phyloP scores from a whole-genome alignment of 2,888 invertebrate species.

The Drosophila affinis region DNA sequence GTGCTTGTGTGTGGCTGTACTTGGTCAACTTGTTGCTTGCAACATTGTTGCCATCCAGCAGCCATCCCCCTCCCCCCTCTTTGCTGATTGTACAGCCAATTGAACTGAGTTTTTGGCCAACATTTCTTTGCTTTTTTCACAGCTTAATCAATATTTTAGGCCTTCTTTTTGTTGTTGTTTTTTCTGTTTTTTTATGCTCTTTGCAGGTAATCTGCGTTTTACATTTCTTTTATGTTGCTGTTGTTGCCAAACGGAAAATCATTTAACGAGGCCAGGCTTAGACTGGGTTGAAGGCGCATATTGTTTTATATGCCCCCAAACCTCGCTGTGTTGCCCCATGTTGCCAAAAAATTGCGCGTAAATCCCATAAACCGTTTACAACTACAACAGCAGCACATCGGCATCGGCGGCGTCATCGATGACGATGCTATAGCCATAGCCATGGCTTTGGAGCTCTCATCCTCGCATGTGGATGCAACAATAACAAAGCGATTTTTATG shows the following conservation, averaged over 20 bases:
- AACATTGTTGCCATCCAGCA: constrained; percentile 57
- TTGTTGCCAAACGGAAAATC: constrained; percentile 68
- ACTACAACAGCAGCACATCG: constrained; percentile 68
- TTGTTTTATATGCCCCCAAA: constrained; percentile 74
- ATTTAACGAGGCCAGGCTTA: constrained; percentile 78
- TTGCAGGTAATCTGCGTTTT: constrained; percentile 77
- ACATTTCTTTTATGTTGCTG: constrained; percentile 50
- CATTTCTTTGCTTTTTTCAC: constrained; percentile 28
- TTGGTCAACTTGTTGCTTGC: constrained; percentile 54
- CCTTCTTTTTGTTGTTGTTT: constrained; percentile 16
- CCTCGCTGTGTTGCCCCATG: no score
- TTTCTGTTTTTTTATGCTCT: constrained; percentile 61
- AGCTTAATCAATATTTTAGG: constrained; percentile 74
- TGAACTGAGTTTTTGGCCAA: constrained; percentile 45
- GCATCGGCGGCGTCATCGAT: constrained; percentile 63
- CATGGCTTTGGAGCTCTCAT: constrained; percentile 23
- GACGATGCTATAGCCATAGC: constrained; percentile 52
- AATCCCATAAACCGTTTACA: constrained; percentile 81
- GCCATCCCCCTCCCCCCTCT: background rate
- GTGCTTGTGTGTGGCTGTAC: constrained; percentile 63
- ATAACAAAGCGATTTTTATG: constrained; percentile 78
- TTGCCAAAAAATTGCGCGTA: constrained; percentile 80
- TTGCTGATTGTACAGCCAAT: constrained; percentile 43
- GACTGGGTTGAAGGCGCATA: constrained; percentile 61
- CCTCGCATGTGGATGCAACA: constrained; percentile 62